Evolutionary conservation across 2,797 vertebrate genomes (phyloP).

Genomic region (Neosalanx taihuensis): DNA sequence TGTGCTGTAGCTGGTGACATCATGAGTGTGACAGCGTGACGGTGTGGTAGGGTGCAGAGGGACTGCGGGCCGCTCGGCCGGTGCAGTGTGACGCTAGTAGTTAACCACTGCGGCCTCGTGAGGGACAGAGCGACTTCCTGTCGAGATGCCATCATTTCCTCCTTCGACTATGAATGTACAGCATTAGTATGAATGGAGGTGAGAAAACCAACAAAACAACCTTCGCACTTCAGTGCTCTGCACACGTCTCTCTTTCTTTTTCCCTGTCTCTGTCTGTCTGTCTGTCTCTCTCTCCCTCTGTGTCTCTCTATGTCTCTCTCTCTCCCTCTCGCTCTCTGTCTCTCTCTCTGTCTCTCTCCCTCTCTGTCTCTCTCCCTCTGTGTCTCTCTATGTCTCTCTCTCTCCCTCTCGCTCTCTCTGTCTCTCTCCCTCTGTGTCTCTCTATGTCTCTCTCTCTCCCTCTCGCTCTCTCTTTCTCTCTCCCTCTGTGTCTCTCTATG

Average conservation of each 20-base stretch:
- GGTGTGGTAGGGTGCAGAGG: neutral
- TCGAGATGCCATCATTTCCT: slow-evolving; percentile 74
- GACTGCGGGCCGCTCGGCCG: slow-evolving; percentile 44
- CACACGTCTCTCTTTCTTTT: neutral
- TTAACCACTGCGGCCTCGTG: slow-evolving; percentile 65
- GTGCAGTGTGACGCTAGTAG: slow-evolving; percentile 56
- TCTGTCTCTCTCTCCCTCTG: no score
- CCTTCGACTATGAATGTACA: slow-evolving; percentile 40
- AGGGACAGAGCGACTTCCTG: slow-evolving; percentile 68
- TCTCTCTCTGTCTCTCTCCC: no score
- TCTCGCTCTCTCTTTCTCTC: no score
- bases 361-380: neutral
- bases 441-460: neutral
- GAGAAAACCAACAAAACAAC: slow-evolving; percentile 40
- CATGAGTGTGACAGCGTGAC: neutral
- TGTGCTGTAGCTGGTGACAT: no score
- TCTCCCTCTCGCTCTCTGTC: no score
- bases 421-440: no score
- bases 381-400: neutral
- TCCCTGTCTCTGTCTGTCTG: neutral
- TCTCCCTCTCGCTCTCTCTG: neutral
- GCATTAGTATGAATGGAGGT: slow-evolving; percentile 61
- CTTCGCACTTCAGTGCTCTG: neutral
- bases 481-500: no score
- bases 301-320: no score